A percentile compares a stretch with the other conserved stretches of the same genome.
phyloP scores from a whole-genome alignment of 2,113 vertebrate species.

The Haplotaxodon microlepis region DNA sequence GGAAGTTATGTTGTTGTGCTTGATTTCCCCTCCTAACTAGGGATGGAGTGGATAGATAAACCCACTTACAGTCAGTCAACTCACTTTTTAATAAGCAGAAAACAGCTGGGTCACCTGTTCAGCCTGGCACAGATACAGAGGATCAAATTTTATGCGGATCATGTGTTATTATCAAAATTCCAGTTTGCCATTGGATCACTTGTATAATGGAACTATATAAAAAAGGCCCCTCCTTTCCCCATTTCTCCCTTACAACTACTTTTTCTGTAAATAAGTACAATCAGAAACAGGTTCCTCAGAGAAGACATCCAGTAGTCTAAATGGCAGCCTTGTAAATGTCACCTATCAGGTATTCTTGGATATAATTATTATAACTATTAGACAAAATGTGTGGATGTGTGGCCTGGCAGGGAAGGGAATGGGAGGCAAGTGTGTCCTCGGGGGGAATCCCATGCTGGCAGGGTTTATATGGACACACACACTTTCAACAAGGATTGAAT shows the following conservation, averaged over 20 bases:
- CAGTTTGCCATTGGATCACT: not conserved
- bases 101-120: not conserved
- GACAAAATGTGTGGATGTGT: not conserved
- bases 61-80: constrained; percentile 27
- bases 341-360: not conserved
- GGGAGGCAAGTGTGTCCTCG: constrained; percentile 11
- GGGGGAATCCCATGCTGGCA: constrained; percentile 64
- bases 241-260: not conserved
- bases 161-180: not conserved
- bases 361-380: not conserved
- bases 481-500: constrained; percentile 65
- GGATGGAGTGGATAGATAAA: constrained; percentile 41
- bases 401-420: constrained; percentile 24
- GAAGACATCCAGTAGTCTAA: not conserved
- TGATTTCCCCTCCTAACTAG: constrained; percentile 55
- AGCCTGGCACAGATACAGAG: not conserved
- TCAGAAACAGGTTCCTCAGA: not conserved
- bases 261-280: not conserved
- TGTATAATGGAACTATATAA: not conserved
- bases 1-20: constrained; percentile 80
- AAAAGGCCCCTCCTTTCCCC: not conserved
- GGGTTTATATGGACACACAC: constrained; percentile 58
- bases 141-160: not conserved
- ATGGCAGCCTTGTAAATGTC: not conserved
- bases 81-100: constrained; percentile 10